These are phyloP conservation scores for Xanthia togata DNA, from an alignment of 2,888 invertebrate genomes.

Conservation along the genomic window DNA sequence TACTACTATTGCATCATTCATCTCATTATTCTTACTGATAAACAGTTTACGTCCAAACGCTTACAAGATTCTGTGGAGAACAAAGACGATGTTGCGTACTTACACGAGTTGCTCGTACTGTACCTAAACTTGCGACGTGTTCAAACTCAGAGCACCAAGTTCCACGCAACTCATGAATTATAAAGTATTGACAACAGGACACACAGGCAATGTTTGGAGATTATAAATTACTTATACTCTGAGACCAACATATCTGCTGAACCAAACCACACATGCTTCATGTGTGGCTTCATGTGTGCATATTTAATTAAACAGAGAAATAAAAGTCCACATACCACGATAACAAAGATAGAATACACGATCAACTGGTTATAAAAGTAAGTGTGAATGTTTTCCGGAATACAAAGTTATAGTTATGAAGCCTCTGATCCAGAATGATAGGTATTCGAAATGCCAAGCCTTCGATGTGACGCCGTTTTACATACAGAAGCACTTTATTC, in stretches of 20 bases:
- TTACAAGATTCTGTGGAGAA: conserved; percentile 37
- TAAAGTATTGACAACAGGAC: conserved; percentile 63
- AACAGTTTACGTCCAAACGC: conserved; percentile 51
- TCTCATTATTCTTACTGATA: conserved; percentile 56
- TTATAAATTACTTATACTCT: conserved; percentile 21
- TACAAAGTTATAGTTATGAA: conserved; percentile 51
- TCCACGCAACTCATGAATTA: conserved; percentile 67
- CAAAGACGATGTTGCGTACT: conserved; percentile 36
- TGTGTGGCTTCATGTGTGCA: too few relatives aligned
- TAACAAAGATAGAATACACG: conserved; percentile 41
- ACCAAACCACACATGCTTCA: conserved; percentile 3
- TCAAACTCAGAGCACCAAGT: conserved; percentile 56
- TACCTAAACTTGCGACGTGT: conserved; percentile 38
- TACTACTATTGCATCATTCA: conserved; percentile 51
- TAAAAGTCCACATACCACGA: conserved; percentile 21
- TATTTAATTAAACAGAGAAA: conserved; percentile 16
- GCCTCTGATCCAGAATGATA: conserved; percentile 49
- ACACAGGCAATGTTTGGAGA: conserved; percentile 46
- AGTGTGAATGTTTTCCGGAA: conserved; percentile 40
- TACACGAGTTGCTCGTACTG: conserved; percentile 43
- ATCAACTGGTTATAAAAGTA: conserved; percentile 48
- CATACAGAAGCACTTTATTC: conserved; percentile 57
- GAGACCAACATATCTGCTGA: conserved; percentile 19
- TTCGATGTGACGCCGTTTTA: conserved; percentile 46
- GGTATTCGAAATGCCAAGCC: conserved; percentile 50